Conservation (phyloP, 1,140 invertebrate genomes). For the Drosophila lini region DNA sequence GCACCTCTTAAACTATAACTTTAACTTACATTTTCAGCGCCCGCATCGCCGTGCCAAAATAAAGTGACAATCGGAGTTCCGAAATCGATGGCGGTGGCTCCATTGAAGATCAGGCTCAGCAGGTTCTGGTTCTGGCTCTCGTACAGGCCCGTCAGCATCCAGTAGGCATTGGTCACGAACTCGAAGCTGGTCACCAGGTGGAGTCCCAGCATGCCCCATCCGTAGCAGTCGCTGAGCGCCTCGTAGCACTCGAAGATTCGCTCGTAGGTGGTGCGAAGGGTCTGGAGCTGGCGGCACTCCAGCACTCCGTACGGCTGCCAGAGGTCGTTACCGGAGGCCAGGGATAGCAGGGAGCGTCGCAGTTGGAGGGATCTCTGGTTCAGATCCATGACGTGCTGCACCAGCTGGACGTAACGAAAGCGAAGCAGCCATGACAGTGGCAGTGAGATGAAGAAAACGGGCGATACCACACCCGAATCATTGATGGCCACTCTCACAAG, state of each 20-base stretch:
- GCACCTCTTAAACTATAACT: background rate
- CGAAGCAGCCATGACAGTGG: constrained; percentile 55
- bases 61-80: constrained; percentile 50
- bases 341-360: constrained; percentile 25
- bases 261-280: constrained; percentile 57
- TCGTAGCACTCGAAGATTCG: constrained; percentile 70
- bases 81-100: constrained; percentile 50
- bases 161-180: constrained; percentile 71
- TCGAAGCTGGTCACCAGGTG: constrained; percentile 62
- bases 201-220: constrained; percentile 68
- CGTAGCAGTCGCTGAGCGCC: constrained; percentile 64
- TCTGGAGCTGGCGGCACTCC: constrained; percentile 60
- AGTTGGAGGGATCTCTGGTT: constrained; percentile 54
- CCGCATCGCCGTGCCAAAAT: constrained; percentile 66
- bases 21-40: constrained; percentile 68
- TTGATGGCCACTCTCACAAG: constrained; percentile 33
- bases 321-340: constrained; percentile 55
- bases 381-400: constrained; percentile 60
- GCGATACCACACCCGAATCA: constrained; percentile 6
- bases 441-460: constrained; percentile 42
- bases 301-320: constrained; percentile 67
- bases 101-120: constrained; percentile 51
- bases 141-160: constrained; percentile 54
- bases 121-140: background rate
- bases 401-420: constrained; percentile 59